Base-by-base conservation (phyloP, 2,797 vertebrate genomes). In the Thaleichthys pacificus region DNA sequence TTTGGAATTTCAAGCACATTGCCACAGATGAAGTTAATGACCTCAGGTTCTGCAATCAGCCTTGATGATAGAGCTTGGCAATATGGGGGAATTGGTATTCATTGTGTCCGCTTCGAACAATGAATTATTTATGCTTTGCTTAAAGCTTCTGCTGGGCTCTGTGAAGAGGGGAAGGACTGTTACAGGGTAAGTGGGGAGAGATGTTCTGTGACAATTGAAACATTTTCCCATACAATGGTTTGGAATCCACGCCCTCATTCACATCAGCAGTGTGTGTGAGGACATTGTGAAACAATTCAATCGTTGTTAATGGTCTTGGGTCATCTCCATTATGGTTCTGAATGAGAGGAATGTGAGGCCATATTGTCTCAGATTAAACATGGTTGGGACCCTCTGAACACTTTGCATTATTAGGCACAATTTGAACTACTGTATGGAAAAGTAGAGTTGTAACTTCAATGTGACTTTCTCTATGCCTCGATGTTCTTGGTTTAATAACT, bases 81-180 rank as follows among this genome's bases (percentile, higher is more conserved):
- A 89, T 89, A 77, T 6, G 28, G 17, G 17, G 61, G 87, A 90
- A 89, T 84, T 87, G 80, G 83, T 88, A 88, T 89, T 80, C 77
- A 72, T 81, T 82, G 84, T 89, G 90, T 89, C 84, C 49, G 58
- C 85, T 87, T 86, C 77, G 85, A 84, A 86, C 79, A 68, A 92
- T 93, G 86, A 93, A 94, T 93, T 89, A 93, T 93, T 90, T 87
- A 94, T 92, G 85, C 60, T 65, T 84, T 58, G 89, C 89, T 92
- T 81, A 80, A 81, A 85, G 84, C 80, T 82, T 82, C 68, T 32
- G 68, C 75, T 77, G 30, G 69, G 77, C 78, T 82, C 80, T 80
- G 69, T 30, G 69, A 65, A 76, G 73, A 21, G 69, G 64, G 58
- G 57, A 70, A 47, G 54, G 61, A 76, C 15, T 69, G 28, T 47